These are phyloP conservation scores for Galerucella calmariensis DNA, from an alignment of 2,888 invertebrate genomes.

Conservation along the genomic window DNA sequence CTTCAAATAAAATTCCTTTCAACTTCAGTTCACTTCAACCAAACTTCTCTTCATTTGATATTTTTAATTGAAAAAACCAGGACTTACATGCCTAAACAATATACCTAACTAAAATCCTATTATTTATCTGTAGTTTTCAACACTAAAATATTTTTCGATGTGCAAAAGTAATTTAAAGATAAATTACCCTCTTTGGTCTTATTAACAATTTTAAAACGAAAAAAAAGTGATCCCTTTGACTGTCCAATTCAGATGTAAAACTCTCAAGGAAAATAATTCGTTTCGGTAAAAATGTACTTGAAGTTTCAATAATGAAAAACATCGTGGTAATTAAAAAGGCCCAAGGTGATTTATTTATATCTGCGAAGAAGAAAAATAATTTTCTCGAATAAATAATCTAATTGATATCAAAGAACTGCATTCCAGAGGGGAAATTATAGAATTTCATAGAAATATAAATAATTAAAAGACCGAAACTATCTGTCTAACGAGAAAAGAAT, in stretches of 20 bases:
- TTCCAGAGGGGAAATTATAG: background rate
- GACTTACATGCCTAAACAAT: background rate
- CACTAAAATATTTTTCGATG: background rate
- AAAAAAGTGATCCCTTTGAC: constrained; percentile 13
- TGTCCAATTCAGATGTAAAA: constrained; percentile 1
- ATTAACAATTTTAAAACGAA: background rate
- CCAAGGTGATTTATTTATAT: constrained; percentile 33
- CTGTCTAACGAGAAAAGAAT: too few relatives aligned
- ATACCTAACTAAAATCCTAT: background rate
- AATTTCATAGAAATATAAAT: too few relatives aligned
- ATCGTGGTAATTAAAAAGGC: constrained; percentile 39
- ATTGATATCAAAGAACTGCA: constrained; percentile 8
- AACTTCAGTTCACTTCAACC: too few relatives aligned
- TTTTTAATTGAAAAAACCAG: background rate
- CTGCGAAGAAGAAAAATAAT: constrained; percentile 25
- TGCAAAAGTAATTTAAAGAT: background rate
- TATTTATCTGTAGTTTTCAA: background rate
- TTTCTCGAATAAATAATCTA: constrained; percentile 28
- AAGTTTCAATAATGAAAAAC: constrained; percentile 34
- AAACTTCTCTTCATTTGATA: too few relatives aligned
- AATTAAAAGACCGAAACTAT: too few relatives aligned
- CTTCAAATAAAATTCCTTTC: too few relatives aligned
- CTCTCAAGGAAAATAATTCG: constrained; percentile 14
- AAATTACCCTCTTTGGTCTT: constrained; percentile 1
- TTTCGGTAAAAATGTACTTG: constrained; percentile 23